These are phyloP conservation scores for Glaucomys volans DNA, from an alignment of 2,113 vertebrate species.

Conservation along the genomic window DNA sequence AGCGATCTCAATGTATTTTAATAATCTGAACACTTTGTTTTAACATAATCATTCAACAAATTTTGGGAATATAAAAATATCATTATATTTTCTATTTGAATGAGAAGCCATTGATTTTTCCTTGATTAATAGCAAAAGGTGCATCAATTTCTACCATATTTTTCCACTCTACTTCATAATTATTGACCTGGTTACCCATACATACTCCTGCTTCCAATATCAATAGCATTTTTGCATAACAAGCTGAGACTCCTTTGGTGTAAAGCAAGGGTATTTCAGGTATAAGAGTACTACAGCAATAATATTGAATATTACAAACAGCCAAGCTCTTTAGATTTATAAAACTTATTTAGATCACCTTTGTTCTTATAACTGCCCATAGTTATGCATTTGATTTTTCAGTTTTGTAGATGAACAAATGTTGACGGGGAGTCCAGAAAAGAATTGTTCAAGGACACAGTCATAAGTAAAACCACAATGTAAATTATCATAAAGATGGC, in stretches of 20 bases:
- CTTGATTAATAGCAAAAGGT: not conserved
- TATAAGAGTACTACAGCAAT: not conserved
- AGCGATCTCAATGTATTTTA: not conserved
- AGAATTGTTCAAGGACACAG: not conserved
- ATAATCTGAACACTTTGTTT: not conserved
- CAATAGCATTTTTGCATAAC: not conserved
- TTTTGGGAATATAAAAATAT: not conserved
- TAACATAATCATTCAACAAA: not conserved
- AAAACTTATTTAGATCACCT: not conserved
- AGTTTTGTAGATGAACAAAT: not conserved
- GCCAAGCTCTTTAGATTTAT: not conserved
- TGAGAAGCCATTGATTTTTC: not conserved
- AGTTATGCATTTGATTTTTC: not conserved
- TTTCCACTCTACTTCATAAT: not conserved
- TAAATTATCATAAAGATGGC: fast-evolving
- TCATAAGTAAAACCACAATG: not conserved
- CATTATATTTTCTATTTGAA: not conserved
- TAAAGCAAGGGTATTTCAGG: not conserved
- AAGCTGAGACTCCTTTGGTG: not conserved
- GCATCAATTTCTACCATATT: not conserved
- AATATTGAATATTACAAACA: not conserved
- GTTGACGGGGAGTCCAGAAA: not conserved
- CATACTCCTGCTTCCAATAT: fast-evolving
- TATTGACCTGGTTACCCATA: not conserved
- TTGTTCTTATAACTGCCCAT: not conserved